Evolutionary conservation across 2,888 invertebrate genomes (phyloP).

Genomic region (Ichneumoninae sp.): DNA sequence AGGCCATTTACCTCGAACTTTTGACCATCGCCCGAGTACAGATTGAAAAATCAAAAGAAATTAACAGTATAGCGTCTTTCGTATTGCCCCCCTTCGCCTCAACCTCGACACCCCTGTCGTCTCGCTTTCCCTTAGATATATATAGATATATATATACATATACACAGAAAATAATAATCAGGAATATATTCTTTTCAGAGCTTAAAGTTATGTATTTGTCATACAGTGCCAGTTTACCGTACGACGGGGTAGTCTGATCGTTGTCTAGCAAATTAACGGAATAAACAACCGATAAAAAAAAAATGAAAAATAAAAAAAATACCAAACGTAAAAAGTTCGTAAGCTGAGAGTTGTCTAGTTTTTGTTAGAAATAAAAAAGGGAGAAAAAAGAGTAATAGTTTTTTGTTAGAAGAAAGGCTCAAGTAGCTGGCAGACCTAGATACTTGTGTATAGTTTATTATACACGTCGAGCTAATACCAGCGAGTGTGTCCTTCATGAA

Average conservation of each 20-base stretch:
- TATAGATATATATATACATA: slow-evolving; percentile 32
- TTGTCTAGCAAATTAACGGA: slow-evolving; percentile 71
- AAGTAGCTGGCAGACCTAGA: slow-evolving; percentile 71
- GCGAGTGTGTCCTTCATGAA: slow-evolving; percentile 71
- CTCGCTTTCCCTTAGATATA: slow-evolving; percentile 25
- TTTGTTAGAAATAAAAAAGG: slow-evolving; percentile 52
- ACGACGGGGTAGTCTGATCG: slow-evolving; percentile 70
- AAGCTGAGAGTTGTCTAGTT: slow-evolving; percentile 58
- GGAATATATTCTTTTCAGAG: slow-evolving; percentile 70
- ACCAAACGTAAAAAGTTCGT: slow-evolving; percentile 42
- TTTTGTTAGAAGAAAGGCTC: slow-evolving; percentile 67
- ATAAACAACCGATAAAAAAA: slow-evolving; percentile 49
- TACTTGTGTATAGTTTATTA: slow-evolving; percentile 64
- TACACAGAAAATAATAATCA: slow-evolving; percentile 38
- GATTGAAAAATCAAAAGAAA: background rate
- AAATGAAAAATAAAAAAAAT: slow-evolving; percentile 49
- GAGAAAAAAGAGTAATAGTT: slow-evolving; percentile 44
- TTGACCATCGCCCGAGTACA: background rate
- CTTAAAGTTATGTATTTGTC: slow-evolving; percentile 62
- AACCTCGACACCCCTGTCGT: background rate
- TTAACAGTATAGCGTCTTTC: slow-evolving; percentile 10
- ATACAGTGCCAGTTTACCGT: slow-evolving; percentile 71
- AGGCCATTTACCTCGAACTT: background rate
- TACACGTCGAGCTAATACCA: slow-evolving; percentile 67
- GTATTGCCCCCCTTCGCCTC: slow-evolving; percentile 25